Evolutionary conservation across 2,888 invertebrate species (phyloP).

Genomic region (Trichopria drosophilae): DNA sequence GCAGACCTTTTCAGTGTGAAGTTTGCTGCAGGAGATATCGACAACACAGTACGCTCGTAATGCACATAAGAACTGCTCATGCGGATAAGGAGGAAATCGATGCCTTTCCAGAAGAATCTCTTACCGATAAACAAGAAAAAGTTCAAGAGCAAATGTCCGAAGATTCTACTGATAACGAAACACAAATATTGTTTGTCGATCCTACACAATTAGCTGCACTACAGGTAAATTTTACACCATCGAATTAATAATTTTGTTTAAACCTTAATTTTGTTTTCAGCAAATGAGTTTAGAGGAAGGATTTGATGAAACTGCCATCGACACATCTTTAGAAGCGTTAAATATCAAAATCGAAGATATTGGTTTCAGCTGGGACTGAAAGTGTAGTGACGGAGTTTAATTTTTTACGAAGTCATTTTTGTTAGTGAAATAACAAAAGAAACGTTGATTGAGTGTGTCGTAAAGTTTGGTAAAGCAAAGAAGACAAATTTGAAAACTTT

Average conservation of each 20-base stretch:
- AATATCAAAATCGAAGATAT: conserved; percentile 53
- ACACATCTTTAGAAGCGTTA: conserved; percentile 49
- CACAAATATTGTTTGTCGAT: conserved; percentile 52
- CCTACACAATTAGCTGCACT: conserved; percentile 51
- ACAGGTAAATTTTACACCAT: conserved; percentile 39
- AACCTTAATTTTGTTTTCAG: background rate
- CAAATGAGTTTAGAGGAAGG: conserved; percentile 41
- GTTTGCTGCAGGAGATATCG: conserved; percentile 65
- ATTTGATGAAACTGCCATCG: conserved; percentile 47
- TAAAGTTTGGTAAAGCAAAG: too few species aligned
- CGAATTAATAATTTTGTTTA: conserved; percentile 10
- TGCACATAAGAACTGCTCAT: conserved; percentile 67
- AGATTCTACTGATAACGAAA: conserved; percentile 43
- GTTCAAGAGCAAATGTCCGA: conserved; percentile 44
- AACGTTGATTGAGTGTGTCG: too few species aligned
- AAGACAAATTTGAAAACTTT: too few species aligned
- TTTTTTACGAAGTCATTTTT: background rate
- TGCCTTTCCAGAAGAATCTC: too few species aligned
- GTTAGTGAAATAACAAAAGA: too few species aligned
- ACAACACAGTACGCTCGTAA: conserved; percentile 65
- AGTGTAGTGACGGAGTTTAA: conserved; percentile 11
- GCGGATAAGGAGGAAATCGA: too few species aligned
- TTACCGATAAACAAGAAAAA: too few species aligned
- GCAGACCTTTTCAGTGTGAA: conserved; percentile 64
- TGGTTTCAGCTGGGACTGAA: conserved; percentile 51